Base-by-base conservation (phyloP, 2,113 vertebrate genomes). In the Scortum barcoo region DNA sequence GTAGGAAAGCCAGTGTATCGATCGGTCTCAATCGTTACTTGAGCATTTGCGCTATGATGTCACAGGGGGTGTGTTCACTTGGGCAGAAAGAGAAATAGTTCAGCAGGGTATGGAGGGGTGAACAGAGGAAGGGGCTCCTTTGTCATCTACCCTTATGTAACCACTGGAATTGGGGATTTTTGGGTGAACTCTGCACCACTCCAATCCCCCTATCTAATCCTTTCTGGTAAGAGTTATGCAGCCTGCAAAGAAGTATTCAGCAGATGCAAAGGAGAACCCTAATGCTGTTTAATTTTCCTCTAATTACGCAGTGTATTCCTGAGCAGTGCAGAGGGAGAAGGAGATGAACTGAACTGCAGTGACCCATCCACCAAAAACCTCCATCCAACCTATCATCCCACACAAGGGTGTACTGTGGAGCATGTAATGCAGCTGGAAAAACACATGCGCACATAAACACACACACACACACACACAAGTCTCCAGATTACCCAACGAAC, bases 371-470 rank as follows among this genome's bases (percentile, higher is more conserved):
- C 28, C 24, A 19, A 72, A 73, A 72, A 80, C 62, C 40, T 44
- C 58, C 58, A 53, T 77, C 53, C 50, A 73, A 76, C 44, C 61
- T n/a, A 74, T 73, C 88, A 82, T 72, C 85, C 86, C 82, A 91
- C 81, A 70, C 68, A 38, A 30, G 58, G 66, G 81, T 81, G 78
- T 65, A 84, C 80, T 81, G 78, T 83, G 61, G 84, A 78, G 79
- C 72, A 58, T 76, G 80, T 28, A 73, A 46, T 71, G 60, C 85
- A 87, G 88, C 90, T 91, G 90, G 71, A 88, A 88, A 89, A 93
- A 90, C 67, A 87, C 46, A 65, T 53, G 50, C 54, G 4, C 68
- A 85, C 66, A 68, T n/a, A 66, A 19, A 67, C 53, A 73, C 60
- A 83, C 69, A 50, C 57, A 77, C 16, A 61, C 38, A 68, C 38